Conservation (phyloP, 2,113 vertebrate species). For the Panthera uncia region DNA sequence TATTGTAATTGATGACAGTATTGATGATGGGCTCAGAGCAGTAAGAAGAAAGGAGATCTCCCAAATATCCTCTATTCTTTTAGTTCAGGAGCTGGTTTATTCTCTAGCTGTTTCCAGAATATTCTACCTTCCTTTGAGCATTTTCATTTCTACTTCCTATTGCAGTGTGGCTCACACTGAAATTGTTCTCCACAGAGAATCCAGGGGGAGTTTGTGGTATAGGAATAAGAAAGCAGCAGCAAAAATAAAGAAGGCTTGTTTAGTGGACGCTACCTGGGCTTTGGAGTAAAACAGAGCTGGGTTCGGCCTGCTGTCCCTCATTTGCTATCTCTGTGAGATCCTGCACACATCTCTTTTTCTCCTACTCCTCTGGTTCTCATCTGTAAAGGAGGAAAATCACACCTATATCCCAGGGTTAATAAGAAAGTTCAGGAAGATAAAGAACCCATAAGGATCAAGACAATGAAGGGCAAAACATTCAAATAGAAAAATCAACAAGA, state of each 20-base stretch:
- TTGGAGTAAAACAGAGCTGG: neutral
- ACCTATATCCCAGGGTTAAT: neutral
- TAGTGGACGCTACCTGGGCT: neutral
- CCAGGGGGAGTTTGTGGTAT: conserved; percentile 17
- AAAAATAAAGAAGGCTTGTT: neutral
- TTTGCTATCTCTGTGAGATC: neutral
- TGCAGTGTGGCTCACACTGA: neutral
- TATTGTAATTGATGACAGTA: neutral
- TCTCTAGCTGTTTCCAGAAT: neutral
- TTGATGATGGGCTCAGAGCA: neutral
- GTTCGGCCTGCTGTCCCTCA: neutral
- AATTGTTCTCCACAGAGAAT: neutral
- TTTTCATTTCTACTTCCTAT: neutral
- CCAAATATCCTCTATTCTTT: neutral
- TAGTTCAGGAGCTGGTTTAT: neutral
- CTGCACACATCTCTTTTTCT: neutral
- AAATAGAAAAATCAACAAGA: neutral
- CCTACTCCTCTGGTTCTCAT: neutral
- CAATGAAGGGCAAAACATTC: neutral
- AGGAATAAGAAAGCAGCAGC: neutral
- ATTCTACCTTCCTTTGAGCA: neutral
- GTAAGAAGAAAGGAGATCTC: neutral
- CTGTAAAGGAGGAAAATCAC: conserved; percentile 16
- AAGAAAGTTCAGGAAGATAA: neutral
- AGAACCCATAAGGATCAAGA: neutral